Evolutionary conservation across 2,888 invertebrate genomes (phyloP), one percentile per base, ranked within the genome.

Genomic region (Neelides folsomi): DNA sequence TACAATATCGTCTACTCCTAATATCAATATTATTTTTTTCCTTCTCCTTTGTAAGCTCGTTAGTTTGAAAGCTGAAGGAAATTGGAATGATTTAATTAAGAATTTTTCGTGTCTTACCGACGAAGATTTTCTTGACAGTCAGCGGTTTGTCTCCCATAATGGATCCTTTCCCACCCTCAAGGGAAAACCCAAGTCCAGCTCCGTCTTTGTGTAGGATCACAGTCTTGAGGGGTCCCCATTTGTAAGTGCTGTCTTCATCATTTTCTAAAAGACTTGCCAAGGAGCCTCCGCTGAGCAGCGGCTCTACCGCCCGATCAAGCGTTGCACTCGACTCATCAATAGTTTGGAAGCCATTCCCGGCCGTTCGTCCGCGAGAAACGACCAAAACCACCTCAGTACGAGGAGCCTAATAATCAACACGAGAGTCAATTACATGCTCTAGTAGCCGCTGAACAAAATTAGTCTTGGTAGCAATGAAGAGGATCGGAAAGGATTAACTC

Each of bases 91-190:
- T 39, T 34, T 52, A 18, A 27, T 27, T 36, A 34, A 18, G 7
- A 1, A 8, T n/a, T 35, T 42, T 8, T 15, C 38, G 12, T 42
- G 54, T 53, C 71, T 69, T 71, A 92, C 93, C 92, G 76, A 86
- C 86, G 69, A 93, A 94, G 64, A 94, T 82, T 74, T 92, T 89
- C 72, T 92, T 93, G 66, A 94, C 81, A 49, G 83, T 79, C 57
- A 94, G 78, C 44, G 93, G 90, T 66, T 81, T 78, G 71, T 93
- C 88, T 19, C 94, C 94, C 55, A 81, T 76, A 6, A 88, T 88
- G 19, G 92, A 92, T 70, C 87, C 89, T 62, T 83, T 81, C 46
- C 94, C 94, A 49, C 94, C 94, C 67, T 93, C 92, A 59, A 94
- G 79, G 66, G 92, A 90, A 71, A 94, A 92, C 47, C 94, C 94